Evolutionary conservation across 2,888 invertebrate genomes (phyloP).

Genomic region (Mallateleia sp.): DNA sequence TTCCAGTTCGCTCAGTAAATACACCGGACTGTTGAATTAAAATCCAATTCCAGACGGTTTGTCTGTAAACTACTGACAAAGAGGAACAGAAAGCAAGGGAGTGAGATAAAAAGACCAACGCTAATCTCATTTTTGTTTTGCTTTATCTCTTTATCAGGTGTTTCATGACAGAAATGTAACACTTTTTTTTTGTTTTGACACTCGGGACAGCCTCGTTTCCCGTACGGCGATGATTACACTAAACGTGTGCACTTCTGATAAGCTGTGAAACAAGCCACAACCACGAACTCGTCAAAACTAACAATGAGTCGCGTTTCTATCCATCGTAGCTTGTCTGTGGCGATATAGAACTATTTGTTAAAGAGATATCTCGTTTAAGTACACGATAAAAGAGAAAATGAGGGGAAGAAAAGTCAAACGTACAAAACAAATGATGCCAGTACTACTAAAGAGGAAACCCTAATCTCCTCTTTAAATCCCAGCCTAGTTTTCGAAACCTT

Average conservation of each 20-base stretch:
- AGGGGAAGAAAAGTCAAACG: too few species aligned
- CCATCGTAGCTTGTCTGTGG: background rate
- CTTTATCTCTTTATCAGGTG: constrained; percentile 25
- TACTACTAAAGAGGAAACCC: background rate
- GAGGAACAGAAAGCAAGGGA: background rate
- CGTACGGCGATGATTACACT: constrained; percentile 27
- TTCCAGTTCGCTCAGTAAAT: constrained; percentile 41
- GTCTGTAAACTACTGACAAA: constrained; percentile 17
- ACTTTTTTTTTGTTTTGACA: constrained; percentile 13
- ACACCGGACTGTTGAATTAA: constrained; percentile 53
- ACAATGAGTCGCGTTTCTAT: background rate
- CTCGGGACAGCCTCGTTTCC: background rate
- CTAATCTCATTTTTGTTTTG: constrained; percentile 49
- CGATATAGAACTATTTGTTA: background rate
- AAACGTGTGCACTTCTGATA: constrained; percentile 30
- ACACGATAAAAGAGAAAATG: too few species aligned
- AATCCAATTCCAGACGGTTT: constrained; percentile 52
- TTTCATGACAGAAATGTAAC: constrained; percentile 29
- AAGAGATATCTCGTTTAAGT: background rate
- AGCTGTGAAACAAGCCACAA: constrained; percentile 16
- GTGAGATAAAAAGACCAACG: background rate
- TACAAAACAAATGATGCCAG: background rate
- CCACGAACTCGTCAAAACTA: background rate
- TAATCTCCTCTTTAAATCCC: background rate
- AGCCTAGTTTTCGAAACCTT: constrained; percentile 39